A percentile compares a stretch with the other conserved stretches of the same genome.
phyloP scores from a whole-genome alignment of 2,797 vertebrate species.

The Cichlasoma orientale region DNA sequence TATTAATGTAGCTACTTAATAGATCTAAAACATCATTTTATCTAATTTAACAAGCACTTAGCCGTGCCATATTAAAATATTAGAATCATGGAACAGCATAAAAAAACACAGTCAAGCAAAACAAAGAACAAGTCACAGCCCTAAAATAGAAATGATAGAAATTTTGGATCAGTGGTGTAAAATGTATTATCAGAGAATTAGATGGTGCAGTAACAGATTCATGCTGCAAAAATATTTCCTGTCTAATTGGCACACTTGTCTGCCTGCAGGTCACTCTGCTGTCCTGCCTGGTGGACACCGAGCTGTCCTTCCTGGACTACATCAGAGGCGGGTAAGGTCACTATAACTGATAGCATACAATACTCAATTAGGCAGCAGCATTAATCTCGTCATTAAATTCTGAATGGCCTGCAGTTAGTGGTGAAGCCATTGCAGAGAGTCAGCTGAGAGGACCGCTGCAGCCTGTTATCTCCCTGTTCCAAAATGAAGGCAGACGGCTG shows the following conservation, averaged over 20 bases:
- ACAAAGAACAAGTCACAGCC: background rate
- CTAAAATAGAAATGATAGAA: background rate
- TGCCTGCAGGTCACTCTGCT: slow-evolving; percentile 92
- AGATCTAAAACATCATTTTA: too few relatives aligned
- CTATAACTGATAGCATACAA: background rate
- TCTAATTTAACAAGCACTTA: background rate
- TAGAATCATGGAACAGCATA: background rate
- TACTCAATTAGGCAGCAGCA: background rate
- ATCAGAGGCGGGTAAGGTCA: slow-evolving; percentile 96
- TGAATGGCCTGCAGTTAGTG: background rate
- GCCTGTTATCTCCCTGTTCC: slow-evolving; percentile 24
- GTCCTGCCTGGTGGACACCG: slow-evolving; percentile 96
- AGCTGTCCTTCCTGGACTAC: slow-evolving; percentile 98
- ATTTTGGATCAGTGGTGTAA: background rate
- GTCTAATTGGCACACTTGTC: slow-evolving; percentile 8
- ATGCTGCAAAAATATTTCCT: background rate
- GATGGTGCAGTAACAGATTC: background rate
- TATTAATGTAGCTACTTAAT: too few relatives aligned
- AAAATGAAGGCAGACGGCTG: slow-evolving; percentile 56
- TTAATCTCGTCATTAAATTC: background rate
- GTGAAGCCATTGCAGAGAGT: background rate
- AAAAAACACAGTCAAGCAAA: background rate
- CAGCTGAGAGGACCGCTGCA: slow-evolving; percentile 26
- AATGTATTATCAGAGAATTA: background rate
- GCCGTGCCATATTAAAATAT: background rate